These are phyloP conservation scores for Subanguina moxae DNA, from an alignment of 1,140 invertebrate genomes.

Conservation along the genomic window DNA sequence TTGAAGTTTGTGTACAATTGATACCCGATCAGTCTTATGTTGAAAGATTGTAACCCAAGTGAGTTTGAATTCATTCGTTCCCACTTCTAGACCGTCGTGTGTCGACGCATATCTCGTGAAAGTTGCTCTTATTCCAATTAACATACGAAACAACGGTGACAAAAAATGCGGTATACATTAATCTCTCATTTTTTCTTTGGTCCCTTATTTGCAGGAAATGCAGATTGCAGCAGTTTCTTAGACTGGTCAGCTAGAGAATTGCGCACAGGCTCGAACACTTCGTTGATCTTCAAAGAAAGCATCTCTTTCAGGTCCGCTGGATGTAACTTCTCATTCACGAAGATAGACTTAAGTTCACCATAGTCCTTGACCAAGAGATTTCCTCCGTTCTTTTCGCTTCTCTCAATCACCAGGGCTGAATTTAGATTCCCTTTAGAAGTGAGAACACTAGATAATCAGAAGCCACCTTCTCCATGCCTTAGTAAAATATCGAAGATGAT, in stretches of 20 bases:
- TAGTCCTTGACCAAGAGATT: conserved; percentile 37
- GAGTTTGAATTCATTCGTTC: too few species aligned
- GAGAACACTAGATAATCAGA: not conserved
- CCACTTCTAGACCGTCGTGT: too few species aligned
- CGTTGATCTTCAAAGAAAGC: not conserved
- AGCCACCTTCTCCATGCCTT: conserved; percentile 30
- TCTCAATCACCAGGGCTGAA: conserved; percentile 37
- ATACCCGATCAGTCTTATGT: too few species aligned
- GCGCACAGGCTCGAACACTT: conserved; percentile 7
- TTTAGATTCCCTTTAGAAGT: not conserved
- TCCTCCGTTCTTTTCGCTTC: conserved; percentile 50
- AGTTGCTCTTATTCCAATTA: too few species aligned
- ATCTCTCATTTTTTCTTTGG: not conserved
- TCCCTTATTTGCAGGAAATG: conserved; percentile 7
- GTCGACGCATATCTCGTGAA: too few species aligned
- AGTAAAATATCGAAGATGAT: conserved; percentile 43
- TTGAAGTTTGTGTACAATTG: too few species aligned
- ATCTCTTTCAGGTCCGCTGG: conserved; percentile 50
- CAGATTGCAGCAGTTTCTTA: conserved; percentile 1
- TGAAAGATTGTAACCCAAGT: too few species aligned
- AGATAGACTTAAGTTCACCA: conserved; percentile 38
- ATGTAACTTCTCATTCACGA: conserved; percentile 40
- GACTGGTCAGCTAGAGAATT: not conserved
- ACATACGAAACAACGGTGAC: too few species aligned
- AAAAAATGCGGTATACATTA: too few species aligned